Evolutionary conservation across 2,113 vertebrate species (phyloP).

Genomic region (Platanista minor): DNA sequence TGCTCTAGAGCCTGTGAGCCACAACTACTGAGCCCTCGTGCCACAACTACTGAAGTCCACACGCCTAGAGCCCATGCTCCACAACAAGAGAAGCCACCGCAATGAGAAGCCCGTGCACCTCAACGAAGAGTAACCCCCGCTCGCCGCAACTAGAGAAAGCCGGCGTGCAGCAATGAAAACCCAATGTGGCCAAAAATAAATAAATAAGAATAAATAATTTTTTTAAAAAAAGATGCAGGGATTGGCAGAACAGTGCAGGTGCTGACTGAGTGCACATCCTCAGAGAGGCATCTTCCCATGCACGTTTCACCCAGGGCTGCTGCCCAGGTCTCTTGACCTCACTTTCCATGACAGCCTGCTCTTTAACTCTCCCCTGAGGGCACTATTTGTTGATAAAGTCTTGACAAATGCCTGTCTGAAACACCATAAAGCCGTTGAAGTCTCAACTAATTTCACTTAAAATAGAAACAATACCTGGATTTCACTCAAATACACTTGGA

Average conservation of each 20-base stretch:
- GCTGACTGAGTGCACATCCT: neutral
- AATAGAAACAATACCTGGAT: constrained; percentile 54
- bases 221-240: neutral
- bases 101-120: too few relatives aligned
- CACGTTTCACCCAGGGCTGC: neutral
- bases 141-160: too few relatives aligned
- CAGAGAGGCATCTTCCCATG: neutral
- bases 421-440: constrained; percentile 28
- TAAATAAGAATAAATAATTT: too few relatives aligned
- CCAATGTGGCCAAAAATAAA: too few relatives aligned
- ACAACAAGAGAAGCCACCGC: too few relatives aligned
- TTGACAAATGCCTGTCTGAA: constrained; percentile 8
- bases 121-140: too few relatives aligned
- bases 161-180: too few relatives aligned
- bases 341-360: neutral
- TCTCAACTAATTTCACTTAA: constrained; percentile 66
- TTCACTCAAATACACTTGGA: constrained; percentile 61
- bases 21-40: too few relatives aligned
- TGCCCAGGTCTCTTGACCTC: neutral
- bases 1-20: too few relatives aligned
- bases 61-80: fast-evolving
- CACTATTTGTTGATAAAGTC: constrained; percentile 3
- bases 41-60: too few relatives aligned
- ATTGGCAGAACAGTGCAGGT: neutral
- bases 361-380: neutral